Evolutionary conservation across 1,140 invertebrate genomes (phyloP).

Genomic region (Scaptomyza pallida): DNA sequence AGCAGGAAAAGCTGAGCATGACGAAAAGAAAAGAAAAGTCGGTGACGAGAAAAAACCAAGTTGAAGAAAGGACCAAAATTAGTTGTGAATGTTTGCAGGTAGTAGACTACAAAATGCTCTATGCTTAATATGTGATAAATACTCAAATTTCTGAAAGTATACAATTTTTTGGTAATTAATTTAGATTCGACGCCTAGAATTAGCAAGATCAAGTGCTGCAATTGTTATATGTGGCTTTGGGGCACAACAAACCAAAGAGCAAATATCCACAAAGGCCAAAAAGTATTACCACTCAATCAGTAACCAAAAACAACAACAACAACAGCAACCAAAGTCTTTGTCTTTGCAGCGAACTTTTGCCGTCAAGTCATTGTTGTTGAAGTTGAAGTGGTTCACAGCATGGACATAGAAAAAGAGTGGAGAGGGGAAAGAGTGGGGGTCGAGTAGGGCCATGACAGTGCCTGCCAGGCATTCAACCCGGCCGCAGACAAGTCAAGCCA

Average conservation of each 20-base stretch:
- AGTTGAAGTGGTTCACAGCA: conserved; percentile 31
- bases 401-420: not conserved
- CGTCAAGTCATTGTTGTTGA: conserved; percentile 73
- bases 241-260: not conserved
- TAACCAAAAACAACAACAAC: conserved; percentile 23
- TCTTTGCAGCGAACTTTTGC: conserved; percentile 70
- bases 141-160: too few species aligned
- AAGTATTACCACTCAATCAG: conserved; percentile 72
- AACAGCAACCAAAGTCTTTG: conserved; percentile 60
- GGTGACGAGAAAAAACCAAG: conserved; percentile 22
- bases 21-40: conserved; percentile 52
- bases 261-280: conserved; percentile 14
- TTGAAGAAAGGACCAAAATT: not conserved
- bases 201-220: not conserved
- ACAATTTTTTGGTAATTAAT: too few species aligned
- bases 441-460: conserved; percentile 18
- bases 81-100: not conserved
- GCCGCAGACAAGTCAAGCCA: conserved; percentile 55
- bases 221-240: not conserved
- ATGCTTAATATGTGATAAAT: not conserved
- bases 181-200: too few species aligned
- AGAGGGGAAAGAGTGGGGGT: conserved; percentile 9
- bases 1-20: conserved; percentile 62
- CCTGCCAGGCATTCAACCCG: conserved; percentile 16
- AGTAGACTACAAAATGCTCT: conserved; percentile 30